A percentile compares a stretch with the other conserved stretches of the same genome.
Conservation (phyloP, 2,113 vertebrate species). For the Mobula birostris region DNA sequence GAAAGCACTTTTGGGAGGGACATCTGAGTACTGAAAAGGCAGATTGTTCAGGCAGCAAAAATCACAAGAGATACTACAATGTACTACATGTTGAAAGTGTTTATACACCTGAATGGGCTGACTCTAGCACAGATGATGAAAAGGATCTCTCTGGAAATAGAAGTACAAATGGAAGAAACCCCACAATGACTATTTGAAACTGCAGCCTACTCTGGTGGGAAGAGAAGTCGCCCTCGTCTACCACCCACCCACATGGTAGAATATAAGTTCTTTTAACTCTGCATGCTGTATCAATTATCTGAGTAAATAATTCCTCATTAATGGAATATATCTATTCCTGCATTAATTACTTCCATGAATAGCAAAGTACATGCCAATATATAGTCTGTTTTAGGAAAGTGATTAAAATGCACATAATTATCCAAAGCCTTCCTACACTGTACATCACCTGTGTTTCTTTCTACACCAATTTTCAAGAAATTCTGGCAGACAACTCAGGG, state of each 20-base stretch:
- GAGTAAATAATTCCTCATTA: background rate
- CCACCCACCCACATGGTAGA: background rate
- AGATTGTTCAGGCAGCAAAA: background rate
- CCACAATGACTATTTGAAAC: background rate
- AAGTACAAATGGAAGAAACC: background rate
- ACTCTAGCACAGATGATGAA: background rate
- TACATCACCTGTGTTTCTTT: background rate
- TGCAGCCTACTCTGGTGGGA: background rate
- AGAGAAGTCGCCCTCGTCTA: background rate
- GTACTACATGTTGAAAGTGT: background rate
- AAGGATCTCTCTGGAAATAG: too few relatives aligned
- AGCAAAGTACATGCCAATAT: background rate
- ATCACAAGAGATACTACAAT: background rate
- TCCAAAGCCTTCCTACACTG: background rate
- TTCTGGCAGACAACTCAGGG: background rate
- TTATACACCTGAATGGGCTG: background rate
- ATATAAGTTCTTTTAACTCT: background rate
- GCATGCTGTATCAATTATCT: background rate
- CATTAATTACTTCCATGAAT: background rate
- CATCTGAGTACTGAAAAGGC: background rate
- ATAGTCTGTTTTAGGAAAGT: background rate
- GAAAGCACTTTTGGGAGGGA: background rate
- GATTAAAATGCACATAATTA: background rate
- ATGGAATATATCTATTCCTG: background rate
- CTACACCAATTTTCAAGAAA: background rate